Conservation (phyloP, 2,113 vertebrate genomes). For the Corapipo altera region DNA sequence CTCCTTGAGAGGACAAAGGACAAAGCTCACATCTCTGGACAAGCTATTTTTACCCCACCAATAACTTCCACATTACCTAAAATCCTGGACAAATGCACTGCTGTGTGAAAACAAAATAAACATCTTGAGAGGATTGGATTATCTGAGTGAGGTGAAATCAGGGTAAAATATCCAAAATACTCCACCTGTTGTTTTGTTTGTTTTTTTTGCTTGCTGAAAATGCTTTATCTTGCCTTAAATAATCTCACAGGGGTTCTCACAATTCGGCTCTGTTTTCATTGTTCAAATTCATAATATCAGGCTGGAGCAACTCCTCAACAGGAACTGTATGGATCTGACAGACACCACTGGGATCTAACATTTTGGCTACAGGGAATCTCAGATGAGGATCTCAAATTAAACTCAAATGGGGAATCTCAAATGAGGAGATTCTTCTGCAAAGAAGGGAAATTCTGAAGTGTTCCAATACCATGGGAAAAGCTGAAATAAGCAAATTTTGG, state of each 20-base stretch:
- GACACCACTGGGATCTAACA: fast-evolving
- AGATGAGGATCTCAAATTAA: neutral
- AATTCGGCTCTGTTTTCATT: too few relatives aligned
- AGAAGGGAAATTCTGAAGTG: neutral
- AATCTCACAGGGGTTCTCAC: too few relatives aligned
- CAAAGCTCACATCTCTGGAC: neutral
- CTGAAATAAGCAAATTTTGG: neutral
- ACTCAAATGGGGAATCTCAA: neutral
- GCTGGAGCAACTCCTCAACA: neutral
- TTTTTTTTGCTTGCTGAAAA: neutral
- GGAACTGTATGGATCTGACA: neutral
- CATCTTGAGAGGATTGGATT: neutral
- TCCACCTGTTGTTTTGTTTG: neutral
- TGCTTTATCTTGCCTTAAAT: too few relatives aligned
- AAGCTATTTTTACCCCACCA: neutral
- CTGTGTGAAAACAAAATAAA: slow-evolving; percentile 35
- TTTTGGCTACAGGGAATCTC: neutral
- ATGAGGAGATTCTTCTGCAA: neutral
- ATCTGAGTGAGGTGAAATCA: neutral
- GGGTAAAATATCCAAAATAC: neutral
- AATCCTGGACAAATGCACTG: neutral
- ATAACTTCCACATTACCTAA: neutral
- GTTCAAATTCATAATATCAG: too few relatives aligned
- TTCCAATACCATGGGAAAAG: neutral
- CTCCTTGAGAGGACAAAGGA: slow-evolving; percentile 66